Percentiles rank a stretch among this genome's conserved stretches.
phyloP scores from a whole-genome alignment of 1,140 invertebrate genomes.

The Pachypsylla venusta region DNA sequence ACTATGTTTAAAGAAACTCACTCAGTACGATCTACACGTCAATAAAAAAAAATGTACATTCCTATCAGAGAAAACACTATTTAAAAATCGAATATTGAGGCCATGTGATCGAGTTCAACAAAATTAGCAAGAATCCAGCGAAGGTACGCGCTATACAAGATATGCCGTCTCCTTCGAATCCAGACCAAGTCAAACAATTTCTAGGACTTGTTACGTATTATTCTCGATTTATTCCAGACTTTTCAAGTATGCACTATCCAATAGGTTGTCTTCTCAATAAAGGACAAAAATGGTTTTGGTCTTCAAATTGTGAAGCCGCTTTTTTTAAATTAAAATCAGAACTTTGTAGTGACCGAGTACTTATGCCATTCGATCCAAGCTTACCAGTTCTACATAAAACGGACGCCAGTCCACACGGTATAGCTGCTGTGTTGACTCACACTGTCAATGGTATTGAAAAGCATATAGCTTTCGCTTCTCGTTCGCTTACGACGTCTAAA shows the following conservation, averaged over 20 bases:
- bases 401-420: conserved; percentile 35
- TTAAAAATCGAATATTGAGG: conserved; percentile 22
- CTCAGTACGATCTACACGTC: conserved; percentile 16
- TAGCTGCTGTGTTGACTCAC: conserved; percentile 35
- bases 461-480: conserved; percentile 32
- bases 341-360: conserved; percentile 19
- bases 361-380: conserved; percentile 29
- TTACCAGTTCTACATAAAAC: conserved; percentile 30
- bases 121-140: conserved; percentile 24
- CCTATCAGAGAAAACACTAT: too few species aligned
- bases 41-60: conserved; percentile 18
- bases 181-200: conserved; percentile 25
- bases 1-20: conserved; percentile 10
- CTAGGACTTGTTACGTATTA: conserved; percentile 29
- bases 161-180: conserved; percentile 26
- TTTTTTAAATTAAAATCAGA: conserved; percentile 31
- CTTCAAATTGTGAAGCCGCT: conserved; percentile 23
- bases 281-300: conserved; percentile 19
- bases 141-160: conserved; percentile 30
- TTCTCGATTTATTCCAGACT: conserved; percentile 24
- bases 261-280: conserved; percentile 18
- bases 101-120: conserved; percentile 20
- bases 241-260: conserved; percentile 15
- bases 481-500: conserved; percentile 30
- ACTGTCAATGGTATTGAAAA: conserved; percentile 26